Conservation (phyloP, 2,113 vertebrate genomes). For the Bettongia penicillata region DNA sequence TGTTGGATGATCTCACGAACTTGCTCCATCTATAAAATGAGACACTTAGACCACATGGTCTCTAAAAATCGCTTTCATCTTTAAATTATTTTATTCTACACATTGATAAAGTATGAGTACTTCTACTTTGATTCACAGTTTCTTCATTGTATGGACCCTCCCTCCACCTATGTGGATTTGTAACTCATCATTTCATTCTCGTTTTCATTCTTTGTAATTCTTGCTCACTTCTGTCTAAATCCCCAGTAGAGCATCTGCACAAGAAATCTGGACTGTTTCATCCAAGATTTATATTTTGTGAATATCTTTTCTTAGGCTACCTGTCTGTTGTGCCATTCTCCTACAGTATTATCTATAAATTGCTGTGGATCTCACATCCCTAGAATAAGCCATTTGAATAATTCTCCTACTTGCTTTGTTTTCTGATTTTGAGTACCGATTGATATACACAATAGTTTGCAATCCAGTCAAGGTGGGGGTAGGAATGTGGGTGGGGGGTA, state of each 20-base stretch:
- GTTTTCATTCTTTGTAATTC: background rate
- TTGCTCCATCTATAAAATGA: background rate
- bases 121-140: background rate
- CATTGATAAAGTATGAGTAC: background rate
- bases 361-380: background rate
- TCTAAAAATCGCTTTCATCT: background rate
- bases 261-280: background rate
- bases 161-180: too few species aligned
- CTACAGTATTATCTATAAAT: background rate
- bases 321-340: background rate
- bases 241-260: background rate
- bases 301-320: background rate
- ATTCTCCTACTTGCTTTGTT: background rate
- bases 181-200: background rate
- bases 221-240: background rate
- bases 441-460: background rate
- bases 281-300: background rate
- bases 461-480: background rate
- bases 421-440: background rate
- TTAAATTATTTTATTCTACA: constrained; percentile 14
- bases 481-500: too few species aligned
- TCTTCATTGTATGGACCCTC: background rate
- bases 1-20: background rate
- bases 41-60: background rate
- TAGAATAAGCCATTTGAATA: background rate